Conservation (phyloP, 2,113 vertebrate genomes). For the Peromyscus polionotus region DNA sequence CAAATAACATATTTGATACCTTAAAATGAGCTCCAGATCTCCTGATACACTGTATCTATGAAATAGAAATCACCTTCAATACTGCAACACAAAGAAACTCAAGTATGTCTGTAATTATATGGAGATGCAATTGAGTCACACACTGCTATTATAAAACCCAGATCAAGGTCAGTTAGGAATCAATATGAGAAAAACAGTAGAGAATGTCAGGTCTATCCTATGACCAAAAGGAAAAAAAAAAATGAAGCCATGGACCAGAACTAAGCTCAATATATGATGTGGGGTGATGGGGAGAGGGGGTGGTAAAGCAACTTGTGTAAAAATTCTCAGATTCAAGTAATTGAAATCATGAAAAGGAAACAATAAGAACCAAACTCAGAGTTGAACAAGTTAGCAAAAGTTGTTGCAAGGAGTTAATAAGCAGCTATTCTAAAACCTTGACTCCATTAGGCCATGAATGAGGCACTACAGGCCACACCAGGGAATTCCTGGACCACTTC, state of each 20-base stretch:
- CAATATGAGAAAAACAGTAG: neutral
- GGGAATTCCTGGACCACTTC: neutral
- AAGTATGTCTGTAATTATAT: neutral
- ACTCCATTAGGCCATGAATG: neutral
- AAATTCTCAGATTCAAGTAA: neutral
- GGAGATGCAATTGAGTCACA: neutral
- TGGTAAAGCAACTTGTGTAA: neutral
- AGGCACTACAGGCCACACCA: neutral
- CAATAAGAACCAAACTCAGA: neutral
- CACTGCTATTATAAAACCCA: neutral
- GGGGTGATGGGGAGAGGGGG: too few species aligned
- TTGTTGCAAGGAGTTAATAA: neutral
- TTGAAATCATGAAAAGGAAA: neutral
- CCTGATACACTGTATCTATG: neutral
- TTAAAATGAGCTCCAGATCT: neutral
- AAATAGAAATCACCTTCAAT: neutral
- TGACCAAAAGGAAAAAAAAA: neutral
- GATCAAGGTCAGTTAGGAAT: neutral
- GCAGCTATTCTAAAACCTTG: neutral
- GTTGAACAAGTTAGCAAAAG: neutral
- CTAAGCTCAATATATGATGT: neutral
- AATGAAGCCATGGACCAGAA: neutral
- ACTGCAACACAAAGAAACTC: neutral
- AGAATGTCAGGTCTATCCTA: neutral
- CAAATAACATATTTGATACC: neutral